phyloP scores from a whole-genome alignment of 2,113 vertebrate genomes.

The Ursus arctos region DNA sequence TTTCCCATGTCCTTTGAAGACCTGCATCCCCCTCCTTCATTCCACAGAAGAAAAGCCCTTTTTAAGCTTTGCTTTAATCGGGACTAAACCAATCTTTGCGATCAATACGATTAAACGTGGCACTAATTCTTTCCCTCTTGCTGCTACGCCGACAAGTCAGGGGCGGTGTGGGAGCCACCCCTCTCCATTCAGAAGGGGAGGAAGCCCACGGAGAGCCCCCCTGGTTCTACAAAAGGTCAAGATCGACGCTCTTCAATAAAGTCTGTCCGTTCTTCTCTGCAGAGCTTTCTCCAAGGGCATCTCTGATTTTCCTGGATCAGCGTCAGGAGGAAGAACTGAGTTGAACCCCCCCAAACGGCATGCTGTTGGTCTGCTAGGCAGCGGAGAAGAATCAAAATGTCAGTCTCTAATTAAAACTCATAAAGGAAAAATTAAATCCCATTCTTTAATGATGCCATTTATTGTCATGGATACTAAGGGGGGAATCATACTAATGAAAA shows the following conservation, averaged over 20 bases:
- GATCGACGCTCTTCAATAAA: not conserved
- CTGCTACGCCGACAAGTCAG: fast-evolving
- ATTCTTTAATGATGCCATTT: conserved; percentile 51
- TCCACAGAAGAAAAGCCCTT: not conserved
- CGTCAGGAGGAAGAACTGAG: fast-evolving
- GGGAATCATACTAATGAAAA: not conserved
- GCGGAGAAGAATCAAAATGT: not conserved
- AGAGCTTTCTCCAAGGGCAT: not conserved
- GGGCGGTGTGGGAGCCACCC: fast-evolving
- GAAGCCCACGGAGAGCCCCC: too few relatives aligned
- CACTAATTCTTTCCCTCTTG: fast-evolving
- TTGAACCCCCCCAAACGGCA: fast-evolving
- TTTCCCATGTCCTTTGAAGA: not conserved
- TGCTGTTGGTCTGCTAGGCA: fast-evolving
- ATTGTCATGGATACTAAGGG: conserved; percentile 57
- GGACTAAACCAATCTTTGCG: fast-evolving
- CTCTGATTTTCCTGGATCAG: not conserved
- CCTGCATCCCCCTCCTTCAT: fast-evolving
- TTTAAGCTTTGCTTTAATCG: fast-evolving
- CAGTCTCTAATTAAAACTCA: conserved; percentile 64
- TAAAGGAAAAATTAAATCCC: conserved; percentile 56
- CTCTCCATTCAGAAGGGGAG: not conserved
- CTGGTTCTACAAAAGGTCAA: too few relatives aligned
- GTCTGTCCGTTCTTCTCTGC: fast-evolving
- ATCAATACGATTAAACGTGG: fast-evolving